Evolutionary conservation across 2,888 invertebrate genomes (phyloP).

Genomic region (Torymus auratus): DNA sequence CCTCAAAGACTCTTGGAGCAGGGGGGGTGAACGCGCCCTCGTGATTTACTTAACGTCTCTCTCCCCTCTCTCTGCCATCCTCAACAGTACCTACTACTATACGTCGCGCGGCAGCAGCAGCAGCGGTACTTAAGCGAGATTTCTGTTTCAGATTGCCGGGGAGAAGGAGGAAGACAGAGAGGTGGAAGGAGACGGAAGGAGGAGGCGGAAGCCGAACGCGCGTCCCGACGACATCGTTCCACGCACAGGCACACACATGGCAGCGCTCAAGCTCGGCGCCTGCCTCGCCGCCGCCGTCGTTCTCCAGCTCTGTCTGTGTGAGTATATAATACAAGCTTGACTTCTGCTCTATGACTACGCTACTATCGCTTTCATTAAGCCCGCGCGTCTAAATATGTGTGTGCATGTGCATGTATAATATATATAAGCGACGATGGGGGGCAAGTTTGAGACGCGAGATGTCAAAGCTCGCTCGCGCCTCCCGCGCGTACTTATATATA

Average conservation of each 20-base stretch:
- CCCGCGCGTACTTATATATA: background rate
- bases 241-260: slow-evolving; percentile 64
- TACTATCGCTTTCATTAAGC: slow-evolving; percentile 49
- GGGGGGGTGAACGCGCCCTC: background rate
- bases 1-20: background rate
- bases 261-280: slow-evolving; percentile 72
- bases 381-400: background rate
- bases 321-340: slow-evolving; percentile 61
- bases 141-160: slow-evolving; percentile 66
- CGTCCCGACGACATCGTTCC: no score
- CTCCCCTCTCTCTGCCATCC: background rate
- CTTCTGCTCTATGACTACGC: background rate
- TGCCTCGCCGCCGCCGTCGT: slow-evolving; percentile 66
- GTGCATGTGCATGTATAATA: slow-evolving; percentile 8
- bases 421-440: background rate
- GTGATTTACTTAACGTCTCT: slow-evolving; percentile 50
- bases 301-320: slow-evolving; percentile 73
- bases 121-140: slow-evolving; percentile 61
- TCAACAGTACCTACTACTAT: no score
- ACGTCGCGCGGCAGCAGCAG: background rate
- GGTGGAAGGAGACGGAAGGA: no score
- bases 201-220: no score
- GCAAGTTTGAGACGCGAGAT: slow-evolving; percentile 28
- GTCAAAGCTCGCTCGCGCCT: slow-evolving; percentile 13
- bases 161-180: no score